Percentiles rank a stretch among this genome's conserved stretches.
Conservation (phyloP, 92 coral and sea anemone species). For the Epizoanthus fatuus region DNA sequence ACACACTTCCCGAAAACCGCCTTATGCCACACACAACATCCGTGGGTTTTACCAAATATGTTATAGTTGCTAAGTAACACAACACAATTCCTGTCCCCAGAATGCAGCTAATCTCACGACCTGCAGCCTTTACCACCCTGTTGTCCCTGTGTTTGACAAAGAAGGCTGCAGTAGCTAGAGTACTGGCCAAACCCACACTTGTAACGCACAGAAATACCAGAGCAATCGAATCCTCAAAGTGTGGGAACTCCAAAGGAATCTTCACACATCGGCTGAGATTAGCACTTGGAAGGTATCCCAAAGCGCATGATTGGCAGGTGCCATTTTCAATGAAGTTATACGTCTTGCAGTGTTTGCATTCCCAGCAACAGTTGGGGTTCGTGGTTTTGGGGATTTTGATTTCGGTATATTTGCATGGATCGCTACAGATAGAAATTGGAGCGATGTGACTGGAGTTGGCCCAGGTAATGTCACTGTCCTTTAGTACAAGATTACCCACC, state of each 20-base stretch:
- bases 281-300: constrained; percentile 76
- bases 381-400: constrained; percentile 63
- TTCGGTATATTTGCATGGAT: constrained; percentile 60
- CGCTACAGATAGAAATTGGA: constrained; percentile 81
- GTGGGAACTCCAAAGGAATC: constrained; percentile 72
- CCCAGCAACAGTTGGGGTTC: constrained; percentile 91
- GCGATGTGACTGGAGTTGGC: constrained; percentile 47
- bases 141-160: constrained; percentile 65
- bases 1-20: constrained; percentile 81
- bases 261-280: constrained; percentile 70
- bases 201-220: constrained; percentile 49
- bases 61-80: constrained; percentile 76
- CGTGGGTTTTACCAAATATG: constrained; percentile 73
- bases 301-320: constrained; percentile 79
- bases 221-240: constrained; percentile 59
- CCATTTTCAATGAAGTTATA: constrained; percentile 78
- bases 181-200: constrained; percentile 59
- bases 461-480: constrained; percentile 69
- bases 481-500: constrained; percentile 46
- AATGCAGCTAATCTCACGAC: constrained; percentile 85
- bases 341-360: constrained; percentile 71
- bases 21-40: constrained; percentile 63
- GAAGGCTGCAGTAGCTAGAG: constrained; percentile 72
- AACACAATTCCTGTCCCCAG: constrained; percentile 79
- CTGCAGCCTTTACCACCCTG: constrained; percentile 92